Percentiles rank a stretch among this genome's conserved stretches.
Evolutionary conservation across 2,113 vertebrate genomes (phyloP).

Genomic region (Trochalopteron elliotii): DNA sequence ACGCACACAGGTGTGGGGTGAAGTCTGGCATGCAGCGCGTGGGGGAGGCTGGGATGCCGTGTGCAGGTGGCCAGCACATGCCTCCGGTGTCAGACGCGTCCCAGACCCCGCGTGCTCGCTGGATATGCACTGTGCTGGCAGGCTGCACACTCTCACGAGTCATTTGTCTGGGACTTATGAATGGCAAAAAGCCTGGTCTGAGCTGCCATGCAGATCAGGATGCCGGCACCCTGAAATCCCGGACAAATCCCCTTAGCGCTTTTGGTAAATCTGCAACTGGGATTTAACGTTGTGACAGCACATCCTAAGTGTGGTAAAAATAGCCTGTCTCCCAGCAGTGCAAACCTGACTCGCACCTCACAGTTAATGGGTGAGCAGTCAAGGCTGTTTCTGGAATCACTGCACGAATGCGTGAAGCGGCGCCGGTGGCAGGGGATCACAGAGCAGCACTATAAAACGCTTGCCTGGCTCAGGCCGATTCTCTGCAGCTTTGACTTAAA

Average conservation of each 20-base stretch:
- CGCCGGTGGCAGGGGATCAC: not conserved
- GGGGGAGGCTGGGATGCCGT: not conserved
- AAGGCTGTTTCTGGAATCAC: not conserved
- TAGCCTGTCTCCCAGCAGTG: constrained; percentile 18
- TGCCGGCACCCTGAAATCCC: constrained; percentile 31
- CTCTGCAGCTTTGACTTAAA: constrained; percentile 28
- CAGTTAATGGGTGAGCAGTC: constrained; percentile 19
- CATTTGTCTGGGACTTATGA: constrained; percentile 3
- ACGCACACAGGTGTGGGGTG: fast-evolving
- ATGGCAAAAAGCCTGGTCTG: constrained; percentile 35
- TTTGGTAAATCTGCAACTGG: constrained; percentile 36
- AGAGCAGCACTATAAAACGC: not conserved
- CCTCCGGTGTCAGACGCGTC: not conserved
- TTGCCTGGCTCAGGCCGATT: not conserved
- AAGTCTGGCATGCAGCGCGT: fast-evolving
- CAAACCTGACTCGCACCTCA: not conserved
- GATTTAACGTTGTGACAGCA: constrained; percentile 48
- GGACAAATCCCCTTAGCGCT: constrained; percentile 55
- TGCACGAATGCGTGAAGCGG: not conserved
- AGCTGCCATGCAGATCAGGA: constrained; percentile 32
- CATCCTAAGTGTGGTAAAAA: constrained; percentile 41
- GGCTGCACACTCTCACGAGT: not conserved
- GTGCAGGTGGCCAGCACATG: not conserved
- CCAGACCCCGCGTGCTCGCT: fast-evolving
- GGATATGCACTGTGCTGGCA: not conserved